phyloP scores from a whole-genome alignment of 2,113 vertebrate genomes.

The Machaerirhynchus nigripectus region DNA sequence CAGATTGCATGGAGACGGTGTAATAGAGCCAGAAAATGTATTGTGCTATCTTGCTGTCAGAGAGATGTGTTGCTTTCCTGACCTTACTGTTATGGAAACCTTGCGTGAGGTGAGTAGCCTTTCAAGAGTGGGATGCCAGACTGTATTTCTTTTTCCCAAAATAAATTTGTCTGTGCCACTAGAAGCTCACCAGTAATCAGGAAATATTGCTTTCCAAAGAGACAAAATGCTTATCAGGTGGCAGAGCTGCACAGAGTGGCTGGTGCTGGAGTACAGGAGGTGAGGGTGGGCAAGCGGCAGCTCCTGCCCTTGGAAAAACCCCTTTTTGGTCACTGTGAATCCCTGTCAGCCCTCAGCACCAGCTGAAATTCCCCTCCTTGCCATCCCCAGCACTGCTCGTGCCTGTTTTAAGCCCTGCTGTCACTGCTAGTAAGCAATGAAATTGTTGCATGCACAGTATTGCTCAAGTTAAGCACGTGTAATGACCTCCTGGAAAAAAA shows the following conservation, averaged over 20 bases:
- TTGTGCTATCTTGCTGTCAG: conserved; percentile 32
- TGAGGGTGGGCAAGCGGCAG: neutral
- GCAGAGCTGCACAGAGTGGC: neutral
- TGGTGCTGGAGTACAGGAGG: accelerated
- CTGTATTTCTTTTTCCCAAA: conserved; percentile 36
- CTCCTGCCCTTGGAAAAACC: neutral
- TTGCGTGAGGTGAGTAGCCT: conserved; percentile 24
- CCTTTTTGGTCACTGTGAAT: neutral
- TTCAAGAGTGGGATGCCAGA: conserved; percentile 10
- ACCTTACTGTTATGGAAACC: conserved; percentile 38
- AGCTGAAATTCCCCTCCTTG: neutral
- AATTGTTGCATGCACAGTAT: neutral
- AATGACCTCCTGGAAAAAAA: neutral
- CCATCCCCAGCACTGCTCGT: accelerated
- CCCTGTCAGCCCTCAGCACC: neutral
- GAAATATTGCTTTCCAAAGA: conserved; percentile 8
- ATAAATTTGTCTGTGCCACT: conserved; percentile 31
- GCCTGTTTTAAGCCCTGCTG: neutral
- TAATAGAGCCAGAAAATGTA: conserved; percentile 22
- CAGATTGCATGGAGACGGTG: neutral
- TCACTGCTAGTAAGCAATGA: neutral
- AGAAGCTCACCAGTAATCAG: conserved; percentile 12
- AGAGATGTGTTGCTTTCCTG: conserved; percentile 25
- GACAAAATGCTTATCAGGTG: neutral
- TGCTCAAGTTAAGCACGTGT: neutral